Conservation (phyloP, 2,888 invertebrate genomes). For the Pimpla rufipes region DNA sequence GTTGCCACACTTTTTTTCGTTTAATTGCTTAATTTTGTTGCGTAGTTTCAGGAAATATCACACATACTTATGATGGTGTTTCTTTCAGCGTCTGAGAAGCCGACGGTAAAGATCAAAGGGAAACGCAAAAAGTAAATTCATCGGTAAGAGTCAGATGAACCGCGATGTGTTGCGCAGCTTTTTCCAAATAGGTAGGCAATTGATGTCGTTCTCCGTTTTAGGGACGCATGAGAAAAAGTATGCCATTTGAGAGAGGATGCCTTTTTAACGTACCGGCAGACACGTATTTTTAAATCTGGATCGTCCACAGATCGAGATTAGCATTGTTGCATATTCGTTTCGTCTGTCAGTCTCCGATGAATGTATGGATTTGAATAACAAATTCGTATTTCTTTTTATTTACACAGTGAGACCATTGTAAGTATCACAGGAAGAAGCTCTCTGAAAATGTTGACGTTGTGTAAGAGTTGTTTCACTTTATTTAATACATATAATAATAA, state of each 20-base stretch:
- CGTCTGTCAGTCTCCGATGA: no score
- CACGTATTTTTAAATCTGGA: no score
- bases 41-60: neutral
- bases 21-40: neutral
- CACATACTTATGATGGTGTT: neutral
- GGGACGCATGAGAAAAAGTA: no score
- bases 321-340: no score
- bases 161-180: neutral
- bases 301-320: no score
- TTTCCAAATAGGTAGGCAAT: neutral
- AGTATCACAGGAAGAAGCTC: constrained; percentile 9
- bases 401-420: neutral
- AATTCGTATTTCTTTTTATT: constrained; percentile 10
- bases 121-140: constrained; percentile 11
- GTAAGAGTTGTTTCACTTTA: neutral
- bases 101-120: neutral
- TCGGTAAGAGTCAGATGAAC: neutral
- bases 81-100: neutral
- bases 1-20: constrained; percentile 68
- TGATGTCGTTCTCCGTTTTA: neutral
- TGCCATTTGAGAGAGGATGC: no score
- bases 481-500: neutral
- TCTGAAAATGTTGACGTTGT: neutral
- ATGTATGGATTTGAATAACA: neutral
- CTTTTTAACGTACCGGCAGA: no score